A percentile compares a stretch with the other conserved stretches of the same genome.
These are phyloP conservation scores for Camelus bactrianus DNA, from an alignment of 2,113 vertebrate genomes.

Conservation along the genomic window DNA sequence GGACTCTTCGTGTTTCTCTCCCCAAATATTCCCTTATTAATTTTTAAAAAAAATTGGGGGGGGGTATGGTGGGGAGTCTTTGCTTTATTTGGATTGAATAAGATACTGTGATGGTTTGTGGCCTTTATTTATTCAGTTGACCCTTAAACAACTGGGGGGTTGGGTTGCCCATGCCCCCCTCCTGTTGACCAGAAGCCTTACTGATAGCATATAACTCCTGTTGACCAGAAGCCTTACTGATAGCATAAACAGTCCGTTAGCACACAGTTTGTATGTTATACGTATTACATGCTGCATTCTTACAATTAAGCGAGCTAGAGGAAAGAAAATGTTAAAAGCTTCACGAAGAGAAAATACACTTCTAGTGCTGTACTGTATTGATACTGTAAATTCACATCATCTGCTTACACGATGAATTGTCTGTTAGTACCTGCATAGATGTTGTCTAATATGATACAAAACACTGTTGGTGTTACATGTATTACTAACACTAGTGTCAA, in stretches of 20 bases:
- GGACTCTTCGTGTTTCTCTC: background rate
- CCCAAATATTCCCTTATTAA: background rate
- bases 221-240: background rate
- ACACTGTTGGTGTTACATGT: background rate
- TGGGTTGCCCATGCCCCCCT: background rate
- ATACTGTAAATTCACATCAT: background rate
- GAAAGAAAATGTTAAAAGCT: background rate
- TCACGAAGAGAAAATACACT: background rate
- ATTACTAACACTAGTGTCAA: background rate
- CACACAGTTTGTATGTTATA: background rate
- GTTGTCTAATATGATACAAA: background rate
- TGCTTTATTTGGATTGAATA: background rate
- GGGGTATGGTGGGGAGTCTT: background rate
- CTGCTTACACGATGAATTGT: background rate
- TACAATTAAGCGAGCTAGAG: background rate
- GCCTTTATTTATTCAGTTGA: background rate
- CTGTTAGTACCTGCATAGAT: background rate
- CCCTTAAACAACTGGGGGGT: background rate
- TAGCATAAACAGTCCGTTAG: background rate
- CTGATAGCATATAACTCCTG: background rate
- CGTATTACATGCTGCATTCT: background rate
- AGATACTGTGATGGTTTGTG: background rate
- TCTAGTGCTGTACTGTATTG: background rate
- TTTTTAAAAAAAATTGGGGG: background rate
- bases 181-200: background rate